Evolutionary conservation across 2,888 invertebrate species (phyloP).

Genomic region (Thymelicus acteon): DNA sequence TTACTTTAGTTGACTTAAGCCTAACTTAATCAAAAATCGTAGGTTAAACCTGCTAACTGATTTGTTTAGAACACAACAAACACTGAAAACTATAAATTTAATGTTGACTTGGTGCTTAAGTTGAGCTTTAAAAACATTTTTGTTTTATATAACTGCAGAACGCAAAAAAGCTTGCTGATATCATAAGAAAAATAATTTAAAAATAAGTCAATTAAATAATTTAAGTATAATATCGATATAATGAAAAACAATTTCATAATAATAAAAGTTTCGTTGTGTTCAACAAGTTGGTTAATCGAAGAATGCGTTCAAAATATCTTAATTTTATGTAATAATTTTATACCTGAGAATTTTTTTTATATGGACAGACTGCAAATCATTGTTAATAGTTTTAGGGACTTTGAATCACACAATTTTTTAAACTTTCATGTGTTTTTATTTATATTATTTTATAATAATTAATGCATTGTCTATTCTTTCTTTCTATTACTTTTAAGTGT

Average conservation of each 20-base stretch:
- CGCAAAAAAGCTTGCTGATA: no score
- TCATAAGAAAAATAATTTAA: no score
- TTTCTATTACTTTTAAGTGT: constrained; percentile 5
- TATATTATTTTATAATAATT: constrained; percentile 1
- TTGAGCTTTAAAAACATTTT: no score
- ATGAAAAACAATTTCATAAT: background rate
- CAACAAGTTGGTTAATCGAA: constrained; percentile 1
- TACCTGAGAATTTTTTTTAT: constrained; percentile 18
- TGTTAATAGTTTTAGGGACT: constrained; percentile 22
- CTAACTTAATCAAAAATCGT: no score
- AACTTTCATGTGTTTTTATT: constrained; percentile 12
- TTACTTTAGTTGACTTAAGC: no score
- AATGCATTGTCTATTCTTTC: background rate
- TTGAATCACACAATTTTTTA: constrained; percentile 16
- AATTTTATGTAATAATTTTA: constrained; percentile 19
- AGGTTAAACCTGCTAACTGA: no score
- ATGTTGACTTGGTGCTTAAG: no score
- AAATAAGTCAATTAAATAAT: no score
- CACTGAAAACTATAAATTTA: no score
- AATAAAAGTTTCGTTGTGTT: background rate
- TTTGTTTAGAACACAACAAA: no score
- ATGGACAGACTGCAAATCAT: constrained; percentile 20
- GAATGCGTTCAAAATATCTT: constrained; percentile 16
- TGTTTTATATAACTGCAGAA: no score
- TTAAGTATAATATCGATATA: no score